Evolutionary conservation across 2,113 vertebrate genomes (phyloP).

Genomic region (Chiloscyllium plagiosum): DNA sequence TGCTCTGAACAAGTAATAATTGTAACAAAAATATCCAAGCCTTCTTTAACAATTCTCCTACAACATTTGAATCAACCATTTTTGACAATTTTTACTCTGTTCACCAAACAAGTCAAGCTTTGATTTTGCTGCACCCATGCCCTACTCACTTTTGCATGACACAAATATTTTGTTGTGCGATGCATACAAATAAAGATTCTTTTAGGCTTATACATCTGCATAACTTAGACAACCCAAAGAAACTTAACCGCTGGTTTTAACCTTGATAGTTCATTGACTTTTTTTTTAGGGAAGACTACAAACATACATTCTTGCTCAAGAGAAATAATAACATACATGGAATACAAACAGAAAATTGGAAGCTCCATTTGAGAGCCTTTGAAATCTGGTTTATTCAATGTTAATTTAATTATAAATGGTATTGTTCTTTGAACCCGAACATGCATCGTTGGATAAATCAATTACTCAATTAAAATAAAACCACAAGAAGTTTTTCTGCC

Average conservation of each 20-base stretch:
- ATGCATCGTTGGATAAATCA: background rate
- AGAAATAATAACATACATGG: background rate
- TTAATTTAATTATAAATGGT: background rate
- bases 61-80: background rate
- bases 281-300: background rate
- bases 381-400: background rate
- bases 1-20: background rate
- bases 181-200: background rate
- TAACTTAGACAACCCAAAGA: background rate
- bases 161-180: background rate
- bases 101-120: background rate
- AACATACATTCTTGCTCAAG: background rate
- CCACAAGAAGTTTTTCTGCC: background rate
- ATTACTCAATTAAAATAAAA: slow-evolving; percentile 13
- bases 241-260: slow-evolving; percentile 15
- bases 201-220: background rate
- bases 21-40: background rate
- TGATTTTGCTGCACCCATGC: background rate
- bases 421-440: background rate
- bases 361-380: background rate
- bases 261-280: slow-evolving; percentile 14
- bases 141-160: background rate
- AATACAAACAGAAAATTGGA: slow-evolving; percentile 2
- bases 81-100: background rate
- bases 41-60: background rate